phyloP scores from a whole-genome alignment of 2,113 vertebrate species.

The Sula dactylatra region DNA sequence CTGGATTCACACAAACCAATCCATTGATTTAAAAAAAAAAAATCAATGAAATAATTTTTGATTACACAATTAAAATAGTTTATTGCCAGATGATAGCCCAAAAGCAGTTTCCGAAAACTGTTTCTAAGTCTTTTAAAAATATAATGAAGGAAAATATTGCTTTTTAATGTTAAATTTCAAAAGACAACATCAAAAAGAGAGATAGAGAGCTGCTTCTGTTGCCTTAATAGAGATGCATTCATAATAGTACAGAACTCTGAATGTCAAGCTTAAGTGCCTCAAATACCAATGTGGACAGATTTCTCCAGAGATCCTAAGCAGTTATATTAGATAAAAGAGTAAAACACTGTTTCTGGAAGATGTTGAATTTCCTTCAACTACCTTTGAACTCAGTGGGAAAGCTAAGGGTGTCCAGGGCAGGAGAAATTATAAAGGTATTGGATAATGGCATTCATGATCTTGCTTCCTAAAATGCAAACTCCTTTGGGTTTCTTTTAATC shows the following conservation, averaged over 20 bases:
- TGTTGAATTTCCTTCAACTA: neutral
- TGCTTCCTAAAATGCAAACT: constrained; percentile 7
- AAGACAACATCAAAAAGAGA: neutral
- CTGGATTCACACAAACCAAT: no score
- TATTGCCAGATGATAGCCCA: neutral
- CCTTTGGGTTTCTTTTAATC: constrained; percentile 26
- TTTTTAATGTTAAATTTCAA: neutral
- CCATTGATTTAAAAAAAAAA: neutral
- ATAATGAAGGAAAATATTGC: neutral
- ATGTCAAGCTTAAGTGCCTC: neutral
- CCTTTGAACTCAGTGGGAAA: neutral
- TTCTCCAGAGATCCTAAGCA: neutral
- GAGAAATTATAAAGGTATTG: neutral
- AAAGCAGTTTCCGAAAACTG: neutral
- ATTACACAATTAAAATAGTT: neutral
- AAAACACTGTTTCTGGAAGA: neutral
- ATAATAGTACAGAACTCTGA: neutral
- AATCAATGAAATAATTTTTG: neutral
- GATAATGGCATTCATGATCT: neutral
- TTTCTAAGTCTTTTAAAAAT: neutral
- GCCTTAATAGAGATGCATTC: neutral
- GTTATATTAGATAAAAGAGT: neutral
- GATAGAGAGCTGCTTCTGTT: neutral
- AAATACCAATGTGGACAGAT: neutral
- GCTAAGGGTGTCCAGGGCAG: neutral